Evolutionary conservation across 2,113 vertebrate genomes (phyloP), one percentile per base, ranked within the genome.

Genomic region (Halcyon senegalensis): DNA sequence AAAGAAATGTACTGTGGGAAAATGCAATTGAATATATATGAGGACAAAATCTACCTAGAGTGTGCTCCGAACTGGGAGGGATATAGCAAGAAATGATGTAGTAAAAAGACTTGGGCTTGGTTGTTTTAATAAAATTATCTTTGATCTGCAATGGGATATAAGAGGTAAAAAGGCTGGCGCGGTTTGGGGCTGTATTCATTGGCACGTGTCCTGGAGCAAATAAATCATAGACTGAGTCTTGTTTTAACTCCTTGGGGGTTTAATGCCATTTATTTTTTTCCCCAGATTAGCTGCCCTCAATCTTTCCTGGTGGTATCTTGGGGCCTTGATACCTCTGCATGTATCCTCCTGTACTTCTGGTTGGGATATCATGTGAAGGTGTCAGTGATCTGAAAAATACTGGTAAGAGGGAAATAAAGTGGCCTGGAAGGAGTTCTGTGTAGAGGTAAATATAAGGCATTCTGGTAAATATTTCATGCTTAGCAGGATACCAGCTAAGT

Each of bases 81-180:
- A 20, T 62, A 44, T 60, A 59, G 37, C 44, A 90, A 87, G 58
- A 93, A 90, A 94, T 43, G n/a, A 63, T 72, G 33, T 24, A 62
- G 55, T 83, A 89, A 84, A 87, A 91, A 87, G 77, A 35, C n/a
- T 70, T 28, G 39, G 23, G 51, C 84, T 78, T 70, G 68, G 87
- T 55, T 89, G n/a, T 53, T 89, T 87, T 88, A 33, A 86, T 87
- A 76, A 88, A 90, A 92, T 86, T 88, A 74, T 28, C 79, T 83
- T 85, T 94, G 82, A 93, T 92, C 53, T 94, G 56, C 69, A 87
- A 44, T 3, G 37, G 69, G 72, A 43, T 83, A 25, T 66, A 88
- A 73, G 15, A 62, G 37, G 75, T 90, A 93, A 50, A 90, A 86
- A 93, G 9, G 24, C 50, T 39, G 39, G 87, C 69, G 67, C 13